Evolutionary conservation across 1,140 invertebrate genomes (phyloP).

Genomic region (Cheumatopsyche charites): DNA sequence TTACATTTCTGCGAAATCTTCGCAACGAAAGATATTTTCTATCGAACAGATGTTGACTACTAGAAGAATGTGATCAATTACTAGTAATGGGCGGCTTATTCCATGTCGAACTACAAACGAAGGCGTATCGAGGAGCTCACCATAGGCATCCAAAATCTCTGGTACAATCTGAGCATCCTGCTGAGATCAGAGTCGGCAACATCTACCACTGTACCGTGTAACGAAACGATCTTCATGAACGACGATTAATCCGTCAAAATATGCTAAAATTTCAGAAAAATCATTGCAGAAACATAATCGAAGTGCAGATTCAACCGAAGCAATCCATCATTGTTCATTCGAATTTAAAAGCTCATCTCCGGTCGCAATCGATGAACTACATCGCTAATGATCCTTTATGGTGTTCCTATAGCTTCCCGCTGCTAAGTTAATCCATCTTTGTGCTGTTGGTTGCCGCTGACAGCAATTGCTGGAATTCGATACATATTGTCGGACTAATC

Average conservation of each 20-base stretch:
- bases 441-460: not conserved
- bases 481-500: conserved; percentile 17
- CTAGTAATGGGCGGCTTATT: conserved; percentile 21
- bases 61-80: conserved; percentile 35
- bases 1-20: too few species aligned
- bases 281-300: too few species aligned
- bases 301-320: too few species aligned
- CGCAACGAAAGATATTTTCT: too few species aligned
- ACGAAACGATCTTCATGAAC: not conserved
- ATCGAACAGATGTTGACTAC: too few species aligned
- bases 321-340: not conserved
- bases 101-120: conserved; percentile 15
- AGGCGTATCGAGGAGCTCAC: conserved; percentile 14
- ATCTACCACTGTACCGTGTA: conserved; percentile 4
- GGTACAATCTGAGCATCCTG: conserved; percentile 9
- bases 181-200: not conserved
- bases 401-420: not conserved
- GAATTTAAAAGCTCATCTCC: conserved; percentile 9
- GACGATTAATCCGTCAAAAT: not conserved
- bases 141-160: conserved; percentile 18
- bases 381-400: conserved; percentile 4
- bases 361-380: not conserved
- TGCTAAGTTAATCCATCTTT: conserved; percentile 9
- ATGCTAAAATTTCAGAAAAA: too few species aligned
- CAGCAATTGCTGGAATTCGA: conserved; percentile 20